A percentile compares a stretch with the other conserved stretches of the same genome.
These are phyloP conservation scores for Oenanthe oenanthe DNA, from an alignment of 2,113 vertebrate species.

Conservation along the genomic window DNA sequence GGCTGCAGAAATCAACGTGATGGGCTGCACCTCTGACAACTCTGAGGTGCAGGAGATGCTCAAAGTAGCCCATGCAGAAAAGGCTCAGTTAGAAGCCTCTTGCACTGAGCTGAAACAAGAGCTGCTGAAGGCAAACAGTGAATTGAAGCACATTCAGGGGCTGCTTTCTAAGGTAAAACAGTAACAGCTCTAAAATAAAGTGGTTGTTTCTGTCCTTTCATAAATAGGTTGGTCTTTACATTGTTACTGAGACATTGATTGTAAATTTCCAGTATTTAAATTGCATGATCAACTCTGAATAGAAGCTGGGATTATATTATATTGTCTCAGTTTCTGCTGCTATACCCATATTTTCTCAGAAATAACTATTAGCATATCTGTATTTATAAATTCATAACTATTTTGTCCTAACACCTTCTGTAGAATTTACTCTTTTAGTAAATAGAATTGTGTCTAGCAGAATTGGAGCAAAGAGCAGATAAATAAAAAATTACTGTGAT, in stretches of 20 bases:
- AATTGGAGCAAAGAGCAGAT: background rate
- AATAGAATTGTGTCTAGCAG: background rate
- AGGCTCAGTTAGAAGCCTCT: conserved; percentile 83
- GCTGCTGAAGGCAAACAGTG: conserved; percentile 81
- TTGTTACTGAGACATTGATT: background rate
- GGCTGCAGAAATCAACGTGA: conserved; percentile 75
- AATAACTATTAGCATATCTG: background rate
- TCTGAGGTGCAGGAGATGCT: conserved; percentile 83
- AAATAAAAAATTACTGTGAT: background rate
- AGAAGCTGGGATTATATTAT: background rate
- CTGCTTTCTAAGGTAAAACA: conserved; percentile 84
- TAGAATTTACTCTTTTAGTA: background rate
- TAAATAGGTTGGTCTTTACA: background rate
- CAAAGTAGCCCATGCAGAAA: conserved; percentile 82
- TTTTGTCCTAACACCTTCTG: background rate
- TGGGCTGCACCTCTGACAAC: conserved; percentile 77
- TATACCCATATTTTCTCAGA: background rate
- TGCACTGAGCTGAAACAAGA: conserved; percentile 86
- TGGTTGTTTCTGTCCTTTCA: background rate
- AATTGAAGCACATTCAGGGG: conserved; percentile 79
- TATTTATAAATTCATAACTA: background rate
- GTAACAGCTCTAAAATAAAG: background rate
- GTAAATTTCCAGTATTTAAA: background rate
- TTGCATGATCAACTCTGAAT: background rate
- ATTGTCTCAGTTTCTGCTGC: background rate